Conservation (phyloP, 1,140 invertebrate genomes). For the Pararge aegeria region DNA sequence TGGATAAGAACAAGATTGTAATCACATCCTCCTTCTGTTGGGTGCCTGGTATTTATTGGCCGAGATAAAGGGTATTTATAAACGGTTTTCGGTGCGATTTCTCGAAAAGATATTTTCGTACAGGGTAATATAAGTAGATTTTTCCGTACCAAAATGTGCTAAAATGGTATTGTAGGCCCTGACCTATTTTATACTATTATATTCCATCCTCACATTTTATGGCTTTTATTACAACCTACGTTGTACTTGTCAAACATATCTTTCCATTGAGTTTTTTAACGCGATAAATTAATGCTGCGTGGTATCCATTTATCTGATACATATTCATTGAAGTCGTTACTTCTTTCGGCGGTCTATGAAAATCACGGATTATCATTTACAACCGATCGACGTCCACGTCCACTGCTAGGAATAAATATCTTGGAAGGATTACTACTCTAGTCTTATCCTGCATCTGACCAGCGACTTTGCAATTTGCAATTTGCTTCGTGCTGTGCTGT, state of each 20-base stretch:
- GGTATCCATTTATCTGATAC: no score
- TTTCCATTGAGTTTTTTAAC: neutral
- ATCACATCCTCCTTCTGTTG: neutral
- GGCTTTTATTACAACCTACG: neutral
- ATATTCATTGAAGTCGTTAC: no score
- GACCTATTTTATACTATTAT: neutral
- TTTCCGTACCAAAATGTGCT: neutral
- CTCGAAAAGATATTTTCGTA: neutral
- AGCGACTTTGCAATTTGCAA: no score
- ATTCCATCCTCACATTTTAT: neutral
- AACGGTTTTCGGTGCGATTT: neutral
- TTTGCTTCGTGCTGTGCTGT: no score
- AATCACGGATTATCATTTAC: no score
- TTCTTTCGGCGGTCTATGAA: no score
- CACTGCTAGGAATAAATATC: no score
- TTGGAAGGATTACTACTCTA: no score
- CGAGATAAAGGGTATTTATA: neutral
- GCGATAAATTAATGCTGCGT: no score
- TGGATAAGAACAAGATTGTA: neutral
- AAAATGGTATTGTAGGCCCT: neutral
- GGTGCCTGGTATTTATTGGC: neutral
- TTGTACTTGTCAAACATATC: neutral
- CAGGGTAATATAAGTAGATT: neutral
- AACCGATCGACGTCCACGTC: no score
- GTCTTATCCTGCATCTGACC: no score